Base-by-base conservation (phyloP, 2,113 vertebrate species). In the Brienomyrus brachyistius region DNA sequence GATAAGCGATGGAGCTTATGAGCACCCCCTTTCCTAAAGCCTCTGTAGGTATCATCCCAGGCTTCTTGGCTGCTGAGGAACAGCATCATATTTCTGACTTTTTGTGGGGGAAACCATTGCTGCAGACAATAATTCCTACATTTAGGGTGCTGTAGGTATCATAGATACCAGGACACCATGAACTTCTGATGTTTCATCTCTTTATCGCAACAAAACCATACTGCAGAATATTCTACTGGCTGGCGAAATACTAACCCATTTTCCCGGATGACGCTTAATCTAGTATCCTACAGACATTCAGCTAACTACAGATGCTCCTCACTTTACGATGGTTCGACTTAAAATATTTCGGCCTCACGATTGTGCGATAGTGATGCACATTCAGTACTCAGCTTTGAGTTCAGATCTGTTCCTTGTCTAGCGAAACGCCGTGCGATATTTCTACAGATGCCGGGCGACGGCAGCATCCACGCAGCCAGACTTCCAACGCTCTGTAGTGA, bases 191-290 rank as follows among this genome's bases (percentile, higher is more conserved):
- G 70, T 13, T 80, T 84, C 27, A 59, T 82, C 80, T 54, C 85
- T 87, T 90, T 59, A 66, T 74, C 35, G 91, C 86, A 59, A 91
- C 88, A 93, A 91, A 92, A 91, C 89, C 90, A 45, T 87, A 80
- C 89, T 90, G 89, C 89, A 56, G 77, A 56, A 91, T 84, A 54
- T 91, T 89, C 90, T 80, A 48, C 91, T 82, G 91, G 91, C 90
- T 91, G 50, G 11, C 15, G 3, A 11, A 88, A 59, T 89, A 77
- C 52, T 54, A 91, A 86, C 91, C 89, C 89, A 89, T 88, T 47
- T 87, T 43, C 56, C 50, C 11, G 51, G 62, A 87, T 50, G 66
- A 89, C 31, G 70, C 88, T 31, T 31, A 5, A 54, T 27, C 90
- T 91, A 45, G 40, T 40, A 40, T 40, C 45, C 19, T 85, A 51